Percentiles rank a stretch among this genome's conserved stretches.
These are phyloP conservation scores for Chironomus tepperi DNA, from an alignment of 1,140 invertebrate genomes.

Conservation along the genomic window DNA sequence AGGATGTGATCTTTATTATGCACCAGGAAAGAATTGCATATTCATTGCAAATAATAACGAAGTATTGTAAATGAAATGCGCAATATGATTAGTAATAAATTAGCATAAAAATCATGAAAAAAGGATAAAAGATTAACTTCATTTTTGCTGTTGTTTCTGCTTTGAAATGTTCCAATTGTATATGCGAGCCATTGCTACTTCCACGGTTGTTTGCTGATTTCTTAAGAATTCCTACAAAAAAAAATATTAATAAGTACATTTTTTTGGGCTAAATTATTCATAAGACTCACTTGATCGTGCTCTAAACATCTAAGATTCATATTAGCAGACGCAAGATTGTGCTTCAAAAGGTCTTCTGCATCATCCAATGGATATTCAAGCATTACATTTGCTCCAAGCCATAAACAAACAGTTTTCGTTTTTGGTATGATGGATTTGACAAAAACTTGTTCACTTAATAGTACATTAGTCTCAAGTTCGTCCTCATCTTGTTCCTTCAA, in stretches of 20 bases:
- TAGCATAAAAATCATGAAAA: not conserved
- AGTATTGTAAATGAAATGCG: too few relatives aligned
- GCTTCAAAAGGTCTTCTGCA: constrained; percentile 75
- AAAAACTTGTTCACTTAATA: constrained; percentile 93
- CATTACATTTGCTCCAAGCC: constrained; percentile 98
- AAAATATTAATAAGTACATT: not conserved
- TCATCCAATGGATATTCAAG: constrained; percentile 92
- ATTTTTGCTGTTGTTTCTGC: constrained; percentile 11
- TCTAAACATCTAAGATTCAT: constrained; percentile 77
- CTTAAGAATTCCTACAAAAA: constrained; percentile 42
- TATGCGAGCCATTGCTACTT: constrained; percentile 96
- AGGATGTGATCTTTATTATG: too few relatives aligned
- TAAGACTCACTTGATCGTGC: constrained; percentile 82
- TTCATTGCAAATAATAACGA: too few relatives aligned
- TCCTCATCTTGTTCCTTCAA: constrained; percentile 70
- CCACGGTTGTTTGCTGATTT: constrained; percentile 95
- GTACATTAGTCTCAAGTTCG: constrained; percentile 80
- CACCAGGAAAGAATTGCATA: too few relatives aligned
- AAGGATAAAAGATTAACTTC: not conserved
- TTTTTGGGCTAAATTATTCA: constrained; percentile 39
- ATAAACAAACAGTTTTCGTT: constrained; percentile 91
- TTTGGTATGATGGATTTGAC: constrained; percentile 81
- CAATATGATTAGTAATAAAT: too few relatives aligned
- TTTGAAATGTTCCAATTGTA: constrained; percentile 84
- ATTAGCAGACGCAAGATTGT: constrained; percentile 81